These are phyloP conservation scores for Anagrus nilaparvatae DNA, from an alignment of 1,140 invertebrate genomes.

Conservation along the genomic window DNA sequence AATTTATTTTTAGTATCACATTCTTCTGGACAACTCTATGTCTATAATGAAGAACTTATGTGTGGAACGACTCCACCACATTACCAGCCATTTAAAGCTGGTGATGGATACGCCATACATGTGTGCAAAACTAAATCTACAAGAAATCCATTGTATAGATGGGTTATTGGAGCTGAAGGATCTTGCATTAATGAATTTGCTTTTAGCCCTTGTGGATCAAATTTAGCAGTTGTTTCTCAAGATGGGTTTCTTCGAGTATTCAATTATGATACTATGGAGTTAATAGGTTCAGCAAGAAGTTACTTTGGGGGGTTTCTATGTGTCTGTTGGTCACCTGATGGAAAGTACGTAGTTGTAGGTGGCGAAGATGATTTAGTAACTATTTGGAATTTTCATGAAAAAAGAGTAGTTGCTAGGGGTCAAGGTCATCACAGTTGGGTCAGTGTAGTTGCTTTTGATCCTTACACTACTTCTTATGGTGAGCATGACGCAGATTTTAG, in stretches of 20 bases:
- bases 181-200: slow-evolving; percentile 93
- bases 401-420: slow-evolving; percentile 87
- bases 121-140: slow-evolving; percentile 95
- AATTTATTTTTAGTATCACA: slow-evolving; percentile 92
- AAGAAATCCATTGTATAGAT: slow-evolving; percentile 86
- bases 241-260: slow-evolving; percentile 96
- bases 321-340: slow-evolving; percentile 96
- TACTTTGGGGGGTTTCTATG: slow-evolving; percentile 96
- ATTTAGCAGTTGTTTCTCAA: slow-evolving; percentile 87
- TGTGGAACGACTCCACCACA: slow-evolving; percentile 75
- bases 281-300: slow-evolving; percentile 80
- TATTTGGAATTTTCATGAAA: slow-evolving; percentile 91
- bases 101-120: slow-evolving; percentile 87
- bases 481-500: slow-evolving; percentile 48
- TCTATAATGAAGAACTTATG: slow-evolving; percentile 92
- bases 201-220: slow-evolving; percentile 89
- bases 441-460: slow-evolving; percentile 93
- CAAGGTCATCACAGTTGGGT: slow-evolving; percentile 96
- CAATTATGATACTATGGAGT: slow-evolving; percentile 94
- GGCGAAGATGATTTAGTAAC: slow-evolving; percentile 98
- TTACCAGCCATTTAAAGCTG: slow-evolving; percentile 93
- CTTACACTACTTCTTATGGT: slow-evolving; percentile 65
- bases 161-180: slow-evolving; percentile 73
- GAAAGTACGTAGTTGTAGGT: slow-evolving; percentile 89
- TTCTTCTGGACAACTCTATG: slow-evolving; percentile 92